Evolutionary conservation across 1,140 invertebrate genomes (phyloP), one percentile per base, ranked within the genome.

Genomic region (Listronotus bonariensis): DNA sequence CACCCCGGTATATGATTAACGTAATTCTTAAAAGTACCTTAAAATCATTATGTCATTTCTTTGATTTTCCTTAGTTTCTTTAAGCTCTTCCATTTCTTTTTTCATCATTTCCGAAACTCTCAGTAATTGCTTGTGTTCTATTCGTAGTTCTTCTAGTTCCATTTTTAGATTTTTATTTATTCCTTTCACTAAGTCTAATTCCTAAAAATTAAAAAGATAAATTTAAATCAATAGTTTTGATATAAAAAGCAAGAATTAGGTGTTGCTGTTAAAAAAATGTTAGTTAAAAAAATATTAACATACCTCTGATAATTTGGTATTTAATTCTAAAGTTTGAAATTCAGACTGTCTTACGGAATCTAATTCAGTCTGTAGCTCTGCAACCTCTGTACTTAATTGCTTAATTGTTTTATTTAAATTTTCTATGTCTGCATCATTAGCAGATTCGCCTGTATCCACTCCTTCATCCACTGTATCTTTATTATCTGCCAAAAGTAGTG

Each of bases 321-420:
- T 81, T 40, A 85, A 80, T 72, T 90, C 88, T 51, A 87, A 86
- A 0, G 88, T 86, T 70, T 89, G 88, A 64, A 89, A 89, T 78
- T 90, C 88, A 49, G 86, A 83, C 41, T 89, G 79, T 17, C 83
- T 82, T 0, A 85, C 84, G 1, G 84, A 75, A 74, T 83, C 87
- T 12, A 88, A 76, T 72, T 89, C 87, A 0, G 88, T 86, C 76
- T 89, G 88, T 14, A 90, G 76, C 34, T 82, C 77, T 0, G 86
- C 87, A 12, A 89, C 80, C 73, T 88, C 85, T 51, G 80, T 77
- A 58, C 86, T 88, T 11, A 90, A 77, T 54, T 87, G 87, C 76
- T 77, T 81, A 3, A 89, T 83, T 0, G 85, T 87, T 74, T 87
- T 85, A 64, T 85, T 83, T 0, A 89, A 77, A 73, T 87, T 85